Evolutionary conservation across 1,140 invertebrate genomes (phyloP).

Genomic region (Drosophila nigrodunni): DNA sequence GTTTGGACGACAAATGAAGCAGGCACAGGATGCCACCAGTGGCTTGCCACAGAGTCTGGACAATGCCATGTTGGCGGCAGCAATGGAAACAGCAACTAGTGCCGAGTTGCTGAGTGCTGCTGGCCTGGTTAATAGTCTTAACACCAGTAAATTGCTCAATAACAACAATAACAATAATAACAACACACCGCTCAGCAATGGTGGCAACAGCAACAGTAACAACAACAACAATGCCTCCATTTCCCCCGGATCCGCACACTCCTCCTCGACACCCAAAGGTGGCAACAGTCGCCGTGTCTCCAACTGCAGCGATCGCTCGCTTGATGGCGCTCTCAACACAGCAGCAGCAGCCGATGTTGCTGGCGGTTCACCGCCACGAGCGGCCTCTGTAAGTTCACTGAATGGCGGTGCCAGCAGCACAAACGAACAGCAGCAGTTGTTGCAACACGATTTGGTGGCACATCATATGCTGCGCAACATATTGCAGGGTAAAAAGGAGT

Average conservation of each 20-base stretch:
- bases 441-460: constrained; percentile 88
- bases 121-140: constrained; percentile 65
- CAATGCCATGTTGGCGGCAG: constrained; percentile 81
- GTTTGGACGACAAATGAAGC: constrained; percentile 90
- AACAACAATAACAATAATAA: constrained; percentile 65
- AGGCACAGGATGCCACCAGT: constrained; percentile 88
- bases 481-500: constrained; percentile 92
- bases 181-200: constrained; percentile 66
- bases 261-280: constrained; percentile 53
- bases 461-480: constrained; percentile 94
- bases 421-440: constrained; percentile 37
- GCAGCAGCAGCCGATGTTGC: constrained; percentile 30
- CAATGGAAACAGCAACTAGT: constrained; percentile 84
- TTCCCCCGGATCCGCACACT: constrained; percentile 64
- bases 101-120: constrained; percentile 74
- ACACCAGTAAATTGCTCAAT: constrained; percentile 63
- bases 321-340: constrained; percentile 48
- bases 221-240: constrained; percentile 50
- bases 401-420: constrained; percentile 77
- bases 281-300: constrained; percentile 66
- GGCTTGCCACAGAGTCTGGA: constrained; percentile 85
- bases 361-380: constrained; percentile 63
- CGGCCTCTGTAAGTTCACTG: constrained; percentile 72
- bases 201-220: constrained; percentile 36
- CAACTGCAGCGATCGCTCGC: constrained; percentile 79